phyloP scores from a whole-genome alignment of 2,113 vertebrate species.

The Glaucomys volans region DNA sequence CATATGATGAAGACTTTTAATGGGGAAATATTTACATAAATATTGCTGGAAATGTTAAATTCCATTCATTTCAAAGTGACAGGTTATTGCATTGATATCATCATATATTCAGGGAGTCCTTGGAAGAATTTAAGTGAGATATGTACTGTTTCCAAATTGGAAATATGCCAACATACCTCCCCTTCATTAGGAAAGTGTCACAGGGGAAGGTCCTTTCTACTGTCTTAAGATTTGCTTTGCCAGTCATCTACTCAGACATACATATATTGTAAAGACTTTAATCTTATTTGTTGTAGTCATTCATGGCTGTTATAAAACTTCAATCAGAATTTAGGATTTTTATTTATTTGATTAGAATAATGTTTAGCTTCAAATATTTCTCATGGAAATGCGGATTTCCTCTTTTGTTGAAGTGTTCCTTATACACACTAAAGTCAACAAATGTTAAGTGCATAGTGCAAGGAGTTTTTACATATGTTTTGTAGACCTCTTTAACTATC shows the following conservation, averaged over 20 bases:
- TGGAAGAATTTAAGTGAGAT: conserved; percentile 70
- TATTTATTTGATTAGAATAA: neutral
- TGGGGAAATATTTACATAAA: neutral
- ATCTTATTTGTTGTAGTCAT: neutral
- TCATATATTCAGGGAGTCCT: neutral
- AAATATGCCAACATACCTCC: conserved; percentile 20
- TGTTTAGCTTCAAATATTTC: conserved; percentile 2
- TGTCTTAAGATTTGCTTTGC: conserved; percentile 40
- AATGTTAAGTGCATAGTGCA: neutral
- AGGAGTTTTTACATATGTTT: neutral
- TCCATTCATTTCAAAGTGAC: conserved; percentile 30
- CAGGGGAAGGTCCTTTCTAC: neutral
- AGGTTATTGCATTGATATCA: conserved; percentile 51
- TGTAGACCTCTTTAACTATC: neutral
- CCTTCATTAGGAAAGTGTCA: neutral
- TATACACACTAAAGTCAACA: neutral
- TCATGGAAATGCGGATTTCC: neutral
- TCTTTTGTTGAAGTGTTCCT: neutral
- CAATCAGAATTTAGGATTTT: neutral
- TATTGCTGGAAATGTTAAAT: conserved; percentile 47
- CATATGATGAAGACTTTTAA: conserved; percentile 39
- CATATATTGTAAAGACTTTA: neutral
- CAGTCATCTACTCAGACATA: neutral
- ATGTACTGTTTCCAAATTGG: conserved; percentile 61
- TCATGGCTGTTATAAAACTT: neutral